A percentile compares a stretch with the other conserved stretches of the same genome.
These are phyloP conservation scores for Zaprionus lineosus DNA, from an alignment of 2,888 invertebrate species.

Conservation along the genomic window DNA sequence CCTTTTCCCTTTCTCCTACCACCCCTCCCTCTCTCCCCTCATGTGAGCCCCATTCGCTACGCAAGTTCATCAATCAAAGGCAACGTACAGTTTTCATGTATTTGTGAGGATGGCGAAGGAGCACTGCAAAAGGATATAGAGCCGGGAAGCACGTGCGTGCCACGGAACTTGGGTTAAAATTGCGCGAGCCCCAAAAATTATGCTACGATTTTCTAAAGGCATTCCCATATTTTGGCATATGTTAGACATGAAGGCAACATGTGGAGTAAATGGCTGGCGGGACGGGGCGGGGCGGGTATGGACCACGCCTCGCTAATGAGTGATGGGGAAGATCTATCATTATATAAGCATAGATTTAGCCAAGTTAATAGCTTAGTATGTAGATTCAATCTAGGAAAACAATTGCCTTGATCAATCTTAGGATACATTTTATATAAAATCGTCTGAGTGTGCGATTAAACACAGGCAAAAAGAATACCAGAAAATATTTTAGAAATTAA, in stretches of 20 bases:
- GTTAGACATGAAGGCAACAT: conserved; percentile 19
- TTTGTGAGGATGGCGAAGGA: background rate
- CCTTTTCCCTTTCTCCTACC: too few relatives aligned
- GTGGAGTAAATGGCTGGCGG: too few relatives aligned
- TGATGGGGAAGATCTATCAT: conserved; percentile 34
- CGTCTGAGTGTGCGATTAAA: conserved; percentile 4
- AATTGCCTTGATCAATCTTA: conserved; percentile 5
- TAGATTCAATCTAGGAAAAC: background rate
- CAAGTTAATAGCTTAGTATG: conserved; percentile 8
- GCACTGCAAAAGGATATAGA: background rate
- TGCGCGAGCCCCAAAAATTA: conserved; percentile 40
- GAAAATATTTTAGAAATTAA: too few relatives aligned
- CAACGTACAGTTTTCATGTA: conserved; percentile 46
- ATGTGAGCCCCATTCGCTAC: conserved; percentile 1
- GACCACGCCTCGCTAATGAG: too few relatives aligned
- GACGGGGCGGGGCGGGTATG: conserved; percentile 4
- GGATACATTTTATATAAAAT: background rate
- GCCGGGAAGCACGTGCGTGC: conserved; percentile 25
- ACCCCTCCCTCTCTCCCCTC: background rate
- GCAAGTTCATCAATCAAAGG: conserved; percentile 71
- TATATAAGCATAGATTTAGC: too few relatives aligned
- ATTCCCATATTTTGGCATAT: conserved; percentile 55
- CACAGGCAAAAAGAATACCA: background rate
- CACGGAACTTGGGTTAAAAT: too few relatives aligned
- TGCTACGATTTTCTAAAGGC: conserved; percentile 32